Evolutionary conservation across 2,888 invertebrate genomes (phyloP), one percentile per base, ranked within the genome.

Genomic region (Drosophila anomelani): DNA sequence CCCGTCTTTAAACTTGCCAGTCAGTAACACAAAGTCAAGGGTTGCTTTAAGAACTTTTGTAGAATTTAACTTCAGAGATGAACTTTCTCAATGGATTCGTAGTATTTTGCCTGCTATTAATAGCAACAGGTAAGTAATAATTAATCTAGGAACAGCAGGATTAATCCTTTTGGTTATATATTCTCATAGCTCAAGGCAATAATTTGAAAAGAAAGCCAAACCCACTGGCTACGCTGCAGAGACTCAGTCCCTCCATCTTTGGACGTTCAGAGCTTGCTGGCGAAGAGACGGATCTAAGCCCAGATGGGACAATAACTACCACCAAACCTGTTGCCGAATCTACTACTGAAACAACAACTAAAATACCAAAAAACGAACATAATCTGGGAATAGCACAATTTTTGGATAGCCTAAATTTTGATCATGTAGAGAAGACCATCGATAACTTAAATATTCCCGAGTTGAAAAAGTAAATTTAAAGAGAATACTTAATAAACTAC

Each of bases 211-310:
- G 13, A 17, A 34, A 49, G 32, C 17, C 34, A 4, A 49, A 49
- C 20, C 32, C 32, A 13, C 17, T 49, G 7, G 32, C 49, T 20
- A 20, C 17, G 32, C 17, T 49, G 4, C 32, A 49, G 20, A 49
- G 49, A 49, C 3, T 49, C 1, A 49, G 49, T 34, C 49, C 49
- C 17, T 34, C 49, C 13, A 49, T 49, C 13, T 49, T 49, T 4
- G 49, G 49, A 32, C 49, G 32, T 17, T 34, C 49, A 49, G 49
- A 49, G 13, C 13, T 34, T 13, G 15, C 8, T 51, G 51, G 17
- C 5, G 51, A 20, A 34, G 51, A 20, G 9, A 15, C 0, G 51
- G 5, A 51, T 0, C 1, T 34, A 34, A 51, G 13, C 8, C 17
- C 8, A 8, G 46, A 46, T n/a, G 46, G 1, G 5, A n/a, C 46